Conservation (phyloP, 2,797 vertebrate genomes). For the Falco novaeseelandiae region DNA sequence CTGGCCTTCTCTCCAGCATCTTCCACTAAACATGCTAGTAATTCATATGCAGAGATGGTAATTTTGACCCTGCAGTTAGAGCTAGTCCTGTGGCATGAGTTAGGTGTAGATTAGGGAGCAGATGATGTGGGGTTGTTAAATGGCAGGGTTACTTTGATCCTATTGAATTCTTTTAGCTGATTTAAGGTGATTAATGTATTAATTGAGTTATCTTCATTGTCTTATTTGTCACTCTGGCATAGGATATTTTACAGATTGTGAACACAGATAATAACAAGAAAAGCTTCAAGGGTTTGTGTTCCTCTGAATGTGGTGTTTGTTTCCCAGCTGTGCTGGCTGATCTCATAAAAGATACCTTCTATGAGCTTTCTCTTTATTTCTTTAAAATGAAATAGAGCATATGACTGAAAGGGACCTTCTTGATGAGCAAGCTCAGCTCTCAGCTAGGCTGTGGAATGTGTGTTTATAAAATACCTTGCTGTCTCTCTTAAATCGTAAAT, state of each 20-base stretch:
- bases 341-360: neutral
- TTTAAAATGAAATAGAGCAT: neutral
- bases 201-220: neutral
- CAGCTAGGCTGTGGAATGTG: neutral
- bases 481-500: neutral
- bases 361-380: neutral
- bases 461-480: neutral
- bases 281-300: neutral
- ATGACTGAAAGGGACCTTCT: neutral
- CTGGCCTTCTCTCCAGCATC: neutral
- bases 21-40: neutral
- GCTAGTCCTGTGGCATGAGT: neutral
- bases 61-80: neutral
- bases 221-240: neutral
- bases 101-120: neutral
- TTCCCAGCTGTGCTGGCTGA: neutral
- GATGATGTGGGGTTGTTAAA: neutral
- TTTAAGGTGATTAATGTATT: constrained; percentile 30
- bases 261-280: neutral
- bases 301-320: neutral
- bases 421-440: neutral
- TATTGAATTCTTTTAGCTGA: neutral
- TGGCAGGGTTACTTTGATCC: neutral
- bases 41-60: neutral
- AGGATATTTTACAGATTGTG: neutral